These are phyloP conservation scores for Euwallacea similis DNA, from an alignment of 1,140 invertebrate species.

Conservation along the genomic window DNA sequence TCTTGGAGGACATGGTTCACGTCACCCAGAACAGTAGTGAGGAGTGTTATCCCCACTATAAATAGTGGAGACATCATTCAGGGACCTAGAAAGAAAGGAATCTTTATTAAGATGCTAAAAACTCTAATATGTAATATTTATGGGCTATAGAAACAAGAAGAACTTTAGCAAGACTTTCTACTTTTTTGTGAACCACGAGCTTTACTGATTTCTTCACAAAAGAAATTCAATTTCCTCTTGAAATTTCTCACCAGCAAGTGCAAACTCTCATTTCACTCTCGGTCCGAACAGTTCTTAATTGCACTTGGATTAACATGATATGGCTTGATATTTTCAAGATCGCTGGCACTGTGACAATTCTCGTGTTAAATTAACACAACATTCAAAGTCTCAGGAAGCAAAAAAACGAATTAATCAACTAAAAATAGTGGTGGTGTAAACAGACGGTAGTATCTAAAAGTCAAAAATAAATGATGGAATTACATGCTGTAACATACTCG, in stretches of 20 bases:
- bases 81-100: not conserved
- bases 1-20: conserved; percentile 42
- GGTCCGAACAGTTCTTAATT: no score
- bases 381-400: not conserved
- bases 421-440: not conserved
- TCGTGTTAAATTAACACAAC: not conserved
- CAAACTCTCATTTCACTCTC: no score
- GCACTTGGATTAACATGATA: no score
- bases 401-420: not conserved
- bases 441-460: not conserved
- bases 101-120: not conserved
- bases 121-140: no score
- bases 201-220: no score
- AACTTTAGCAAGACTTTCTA: no score
- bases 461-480: conserved; percentile 6
- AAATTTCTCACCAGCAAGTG: no score
- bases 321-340: no score
- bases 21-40: conserved; percentile 41
- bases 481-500: conserved; percentile 2
- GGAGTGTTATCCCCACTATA: conserved; percentile 47
- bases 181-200: no score
- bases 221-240: no score
- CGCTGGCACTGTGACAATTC: no score
- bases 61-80: conserved; percentile 46
- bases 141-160: no score